Percentiles rank a stretch among this genome's conserved stretches.
Conservation (phyloP, 1,140 invertebrate species). For the Sitobion miscanthi region DNA sequence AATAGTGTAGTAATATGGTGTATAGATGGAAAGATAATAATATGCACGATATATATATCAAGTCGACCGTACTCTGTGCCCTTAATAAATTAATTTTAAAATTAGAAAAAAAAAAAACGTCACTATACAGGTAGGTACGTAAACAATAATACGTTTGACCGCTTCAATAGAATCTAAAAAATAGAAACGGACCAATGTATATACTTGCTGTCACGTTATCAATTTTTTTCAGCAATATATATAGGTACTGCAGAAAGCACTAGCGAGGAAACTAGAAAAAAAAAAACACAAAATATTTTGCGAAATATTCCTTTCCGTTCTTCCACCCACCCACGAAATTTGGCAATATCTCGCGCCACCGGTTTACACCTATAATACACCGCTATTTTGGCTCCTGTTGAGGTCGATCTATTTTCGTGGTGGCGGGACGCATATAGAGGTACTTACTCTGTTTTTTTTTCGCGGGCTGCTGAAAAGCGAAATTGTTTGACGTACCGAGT, state of each 20-base stretch:
- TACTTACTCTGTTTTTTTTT: neutral
- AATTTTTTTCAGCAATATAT: neutral
- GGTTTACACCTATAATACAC: neutral
- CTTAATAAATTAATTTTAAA: too few relatives aligned
- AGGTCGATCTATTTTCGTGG: conserved; percentile 16
- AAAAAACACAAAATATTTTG: neutral
- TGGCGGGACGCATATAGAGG: neutral
- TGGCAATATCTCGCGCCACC: neutral
- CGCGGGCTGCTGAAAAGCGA: neutral
- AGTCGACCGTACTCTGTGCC: too few relatives aligned
- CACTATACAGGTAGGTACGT: neutral
- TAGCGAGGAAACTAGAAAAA: neutral
- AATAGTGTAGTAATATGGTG: too few relatives aligned
- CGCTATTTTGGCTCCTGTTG: neutral
- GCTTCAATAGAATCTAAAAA: neutral
- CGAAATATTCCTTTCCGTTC: neutral
- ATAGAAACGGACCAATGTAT: neutral
- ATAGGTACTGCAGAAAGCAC: neutral
- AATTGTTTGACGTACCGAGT: neutral
- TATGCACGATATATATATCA: too few relatives aligned
- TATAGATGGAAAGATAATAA: too few relatives aligned
- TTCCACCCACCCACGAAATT: neutral
- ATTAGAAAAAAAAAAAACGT: too few relatives aligned
- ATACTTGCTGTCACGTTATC: neutral
- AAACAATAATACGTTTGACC: neutral